Evolutionary conservation across 1,140 invertebrate species (phyloP), one percentile per base, ranked within the genome.

Genomic region (Proctacanthus coquilletti): DNA sequence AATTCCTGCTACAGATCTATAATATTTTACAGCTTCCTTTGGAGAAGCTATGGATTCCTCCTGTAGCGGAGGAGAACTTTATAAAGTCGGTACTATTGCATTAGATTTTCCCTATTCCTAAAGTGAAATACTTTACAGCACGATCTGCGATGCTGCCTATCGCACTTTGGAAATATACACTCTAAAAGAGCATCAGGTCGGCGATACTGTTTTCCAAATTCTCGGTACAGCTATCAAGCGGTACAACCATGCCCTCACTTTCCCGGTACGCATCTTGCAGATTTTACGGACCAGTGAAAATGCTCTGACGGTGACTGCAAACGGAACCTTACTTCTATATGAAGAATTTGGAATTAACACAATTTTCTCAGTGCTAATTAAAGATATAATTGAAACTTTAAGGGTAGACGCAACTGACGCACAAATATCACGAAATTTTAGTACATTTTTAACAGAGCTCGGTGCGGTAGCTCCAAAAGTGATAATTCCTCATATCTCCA

Each of bases 21-120:
- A 57, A 70, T 42, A 42, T 71, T 0, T 45, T 88, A 6, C 74
- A 83, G 45, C 62, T 78, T 42, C 74, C 77, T 9, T 51, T 89
- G 4, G 67, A 77, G 20, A 70, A 73, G 39, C 64, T 91, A 0
- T 91, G 83, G 82, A 70, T 74, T 48, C 83, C 84, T 31, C 81
- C 82, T 4, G 66, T 88, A 15, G 73, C 77, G 31, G 86, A 91
- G 50, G 77, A 85, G 48, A 74, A 78, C 45, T 87, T 88, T 70
- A n/a, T n/a, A n/a, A n/a, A n/a, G n/a, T n/a, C n/a, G n/a, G n/a
- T n/a, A n/a, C n/a, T n/a, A n/a, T n/a, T n/a, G n/a, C n/a, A n/a
- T n/a, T n/a, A n/a, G n/a, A n/a, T 13, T 13, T 31, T 31, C n/a
- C 29, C 17, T 19, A 21, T 35, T 21, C 5, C 11, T 18, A 35